Base-by-base conservation (phyloP, 2,113 vertebrate genomes). In the Porphyrio hochstetteri region DNA sequence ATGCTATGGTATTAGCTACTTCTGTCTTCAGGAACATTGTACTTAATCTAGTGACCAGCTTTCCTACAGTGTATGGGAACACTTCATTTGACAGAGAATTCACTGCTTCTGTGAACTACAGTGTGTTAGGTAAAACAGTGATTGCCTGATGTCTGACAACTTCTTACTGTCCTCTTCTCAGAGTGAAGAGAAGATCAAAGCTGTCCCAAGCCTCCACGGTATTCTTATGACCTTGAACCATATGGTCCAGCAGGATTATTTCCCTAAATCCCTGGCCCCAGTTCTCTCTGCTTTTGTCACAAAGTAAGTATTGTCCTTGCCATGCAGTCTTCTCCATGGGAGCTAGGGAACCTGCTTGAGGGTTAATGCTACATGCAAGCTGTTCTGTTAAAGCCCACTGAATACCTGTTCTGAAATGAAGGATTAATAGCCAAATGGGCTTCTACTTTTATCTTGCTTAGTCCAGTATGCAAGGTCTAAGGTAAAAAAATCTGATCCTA, bases 181-280 rank as follows among this genome's bases (percentile, higher is more conserved):
- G 99, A 99, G 99, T 74, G 99, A 99, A 96, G 99, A 99, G 71
- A 99, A 99, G 91, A 96, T 99, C 92, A 99, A 99, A 97, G 97
- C 98, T 16, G 97, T 99, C 74, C 92, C 97, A 13, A 98, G 98
- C 64, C 98, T 99, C 40, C 97, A 98, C 1, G 99, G 99, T 31
- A 99, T 99, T 90, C 97, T 99, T 83, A 98, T 99, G 95, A 98
- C 98, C 10, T 90, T 99, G 97, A 99, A 99, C 92, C 99, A 99
- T 52, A 91, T 99, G 23, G 99, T 99, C n/a, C 98, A 98, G 55
- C 99, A 99, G 97, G 98, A 98, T 93, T 99, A 99, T 94, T 99
- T 99, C 96, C 99, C 99, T 38, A 98, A 98, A 97, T 97, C 99
- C 46, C 98, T 98, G 25, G 97, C 97, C 9, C 98, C 98, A 7